Conservation (phyloP, 2,797 vertebrate species). For the Crax fasciolata region DNA sequence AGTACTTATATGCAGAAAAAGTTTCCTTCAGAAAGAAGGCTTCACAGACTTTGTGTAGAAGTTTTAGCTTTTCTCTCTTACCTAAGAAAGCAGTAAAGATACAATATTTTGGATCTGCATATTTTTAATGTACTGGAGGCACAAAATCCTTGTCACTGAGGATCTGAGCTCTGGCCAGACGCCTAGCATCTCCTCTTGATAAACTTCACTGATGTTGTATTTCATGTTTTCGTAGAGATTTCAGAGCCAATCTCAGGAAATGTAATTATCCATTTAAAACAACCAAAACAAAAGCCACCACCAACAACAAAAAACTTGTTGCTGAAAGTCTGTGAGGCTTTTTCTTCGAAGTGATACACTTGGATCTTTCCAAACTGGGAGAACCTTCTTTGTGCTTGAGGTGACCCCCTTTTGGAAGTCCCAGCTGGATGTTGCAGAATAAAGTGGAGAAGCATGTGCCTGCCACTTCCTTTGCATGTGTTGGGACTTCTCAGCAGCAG, state of each 20-base stretch:
- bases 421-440: not conserved
- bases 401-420: not conserved
- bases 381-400: not conserved
- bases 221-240: not conserved
- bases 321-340: not conserved
- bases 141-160: not conserved
- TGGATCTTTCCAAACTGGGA: not conserved
- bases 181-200: not conserved
- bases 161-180: not conserved
- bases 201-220: not conserved
- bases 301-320: not conserved
- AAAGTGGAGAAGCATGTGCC: not conserved
- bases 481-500: not conserved
- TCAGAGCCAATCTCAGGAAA: not conserved
- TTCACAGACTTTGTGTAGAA: not conserved
- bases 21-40: not conserved
- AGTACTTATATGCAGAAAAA: not conserved
- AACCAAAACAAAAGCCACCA: not conserved
- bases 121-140: not conserved
- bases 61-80: not conserved
- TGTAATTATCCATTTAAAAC: not conserved
- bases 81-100: not conserved
- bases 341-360: not conserved
- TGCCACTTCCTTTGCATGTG: not conserved
- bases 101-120: not conserved